These are phyloP conservation scores for Geotrupes spiniger DNA, from an alignment of 2,888 invertebrate genomes.

Conservation along the genomic window DNA sequence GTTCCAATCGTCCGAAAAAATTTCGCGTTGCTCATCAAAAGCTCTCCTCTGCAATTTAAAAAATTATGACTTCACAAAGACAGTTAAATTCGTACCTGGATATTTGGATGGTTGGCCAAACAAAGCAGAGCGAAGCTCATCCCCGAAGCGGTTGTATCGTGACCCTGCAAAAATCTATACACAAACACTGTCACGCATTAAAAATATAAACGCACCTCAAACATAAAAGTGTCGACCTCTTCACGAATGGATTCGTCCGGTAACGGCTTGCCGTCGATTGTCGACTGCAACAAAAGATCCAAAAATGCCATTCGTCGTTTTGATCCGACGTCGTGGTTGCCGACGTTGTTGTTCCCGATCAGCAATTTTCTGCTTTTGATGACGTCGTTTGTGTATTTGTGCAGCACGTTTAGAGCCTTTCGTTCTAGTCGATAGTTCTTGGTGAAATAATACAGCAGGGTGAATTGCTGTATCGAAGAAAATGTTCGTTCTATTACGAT, in stretches of 20 bases:
- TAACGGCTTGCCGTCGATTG: conserved; percentile 49
- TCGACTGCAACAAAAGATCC: conserved; percentile 21
- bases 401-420: conserved; percentile 50
- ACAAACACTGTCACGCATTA: conserved; percentile 3
- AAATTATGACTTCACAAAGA: neutral
- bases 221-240: no score
- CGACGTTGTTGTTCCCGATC: conserved; percentile 28
- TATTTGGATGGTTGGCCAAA: conserved; percentile 26
- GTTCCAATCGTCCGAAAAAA: conserved; percentile 36
- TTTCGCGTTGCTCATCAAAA: conserved; percentile 42
- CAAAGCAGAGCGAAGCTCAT: conserved; percentile 27
- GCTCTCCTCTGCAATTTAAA: conserved; percentile 41
- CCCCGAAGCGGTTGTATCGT: conserved; percentile 30
- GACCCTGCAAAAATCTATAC: conserved; percentile 25
- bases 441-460: conserved; percentile 56
- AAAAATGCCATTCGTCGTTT: conserved; percentile 38
- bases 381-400: conserved; percentile 56
- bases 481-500: conserved; percentile 35
- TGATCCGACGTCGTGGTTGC: conserved; percentile 24
- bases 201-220: no score
- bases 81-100: conserved; percentile 25
- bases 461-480: conserved; percentile 52
- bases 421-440: conserved; percentile 58
- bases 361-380: conserved; percentile 52
- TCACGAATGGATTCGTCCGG: conserved; percentile 58